Evolutionary conservation across 2,888 invertebrate species (phyloP).

Genomic region (Noctua fimbriata): DNA sequence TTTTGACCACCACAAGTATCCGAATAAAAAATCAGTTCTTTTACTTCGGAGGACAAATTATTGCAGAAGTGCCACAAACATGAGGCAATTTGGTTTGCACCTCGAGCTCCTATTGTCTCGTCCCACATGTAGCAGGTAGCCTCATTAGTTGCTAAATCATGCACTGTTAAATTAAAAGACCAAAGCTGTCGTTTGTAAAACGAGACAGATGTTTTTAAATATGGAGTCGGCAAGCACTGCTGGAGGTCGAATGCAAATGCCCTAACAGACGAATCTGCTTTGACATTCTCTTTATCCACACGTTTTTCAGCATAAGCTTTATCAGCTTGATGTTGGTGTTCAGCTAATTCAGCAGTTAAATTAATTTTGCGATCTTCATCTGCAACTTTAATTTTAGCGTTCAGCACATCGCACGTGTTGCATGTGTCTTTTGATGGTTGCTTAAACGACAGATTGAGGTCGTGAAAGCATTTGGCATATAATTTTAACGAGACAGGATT

Average conservation of each 20-base stretch:
- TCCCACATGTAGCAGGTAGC: too few species aligned
- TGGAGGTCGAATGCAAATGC: conserved; percentile 6
- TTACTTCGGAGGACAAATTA: too few species aligned
- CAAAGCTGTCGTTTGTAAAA: too few species aligned
- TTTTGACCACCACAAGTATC: too few species aligned
- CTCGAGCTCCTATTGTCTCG: too few species aligned
- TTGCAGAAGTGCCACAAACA: too few species aligned
- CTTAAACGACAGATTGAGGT: conserved; percentile 16
- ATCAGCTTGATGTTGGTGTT: conserved; percentile 2
- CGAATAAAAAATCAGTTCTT: too few species aligned
- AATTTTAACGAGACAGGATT: conserved; percentile 41
- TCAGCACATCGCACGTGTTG: conserved; percentile 14
- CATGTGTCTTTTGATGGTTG: conserved; percentile 29
- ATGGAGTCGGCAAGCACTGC: conserved; percentile 2
- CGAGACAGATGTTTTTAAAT: too few species aligned
- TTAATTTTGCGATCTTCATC: background rate
- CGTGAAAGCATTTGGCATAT: conserved; percentile 26
- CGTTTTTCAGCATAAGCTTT: conserved; percentile 13
- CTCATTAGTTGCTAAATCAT: too few species aligned
- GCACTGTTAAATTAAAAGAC: too few species aligned
- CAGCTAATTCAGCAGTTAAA: conserved; percentile 1
- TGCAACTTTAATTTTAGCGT: conserved; percentile 21
- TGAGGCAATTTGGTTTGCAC: too few species aligned
- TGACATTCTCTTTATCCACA: background rate
- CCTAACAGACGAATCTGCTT: background rate